Evolutionary conservation across 1,140 invertebrate species (phyloP).

Genomic region (Cataglyphis hispanica): DNA sequence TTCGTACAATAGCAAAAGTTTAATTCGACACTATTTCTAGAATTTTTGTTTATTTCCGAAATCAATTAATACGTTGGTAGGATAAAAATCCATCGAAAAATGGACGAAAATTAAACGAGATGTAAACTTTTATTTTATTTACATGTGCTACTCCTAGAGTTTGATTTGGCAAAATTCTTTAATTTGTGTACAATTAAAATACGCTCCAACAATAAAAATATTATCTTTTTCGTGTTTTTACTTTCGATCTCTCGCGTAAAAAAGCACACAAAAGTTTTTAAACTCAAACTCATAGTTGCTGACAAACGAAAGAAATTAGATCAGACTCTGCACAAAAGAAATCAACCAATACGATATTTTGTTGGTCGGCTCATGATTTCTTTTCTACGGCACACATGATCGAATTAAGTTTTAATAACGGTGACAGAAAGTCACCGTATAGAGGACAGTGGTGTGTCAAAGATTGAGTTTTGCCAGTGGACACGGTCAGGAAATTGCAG

Average conservation of each 20-base stretch:
- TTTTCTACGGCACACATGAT: neutral
- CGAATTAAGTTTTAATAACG: conserved; percentile 29
- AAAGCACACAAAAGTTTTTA: neutral
- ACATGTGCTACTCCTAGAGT: neutral
- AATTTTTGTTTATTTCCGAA: neutral
- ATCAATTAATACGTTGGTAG: neutral
- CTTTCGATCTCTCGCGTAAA: neutral
- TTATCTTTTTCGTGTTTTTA: neutral
- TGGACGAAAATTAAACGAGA: neutral
- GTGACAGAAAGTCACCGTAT: conserved; percentile 4
- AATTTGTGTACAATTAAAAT: neutral
- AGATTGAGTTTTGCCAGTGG: neutral
- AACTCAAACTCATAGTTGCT: neutral
- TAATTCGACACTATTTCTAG: neutral
- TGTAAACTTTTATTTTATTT: neutral
- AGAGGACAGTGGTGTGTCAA: conserved; percentile 2
- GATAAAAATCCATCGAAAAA: neutral
- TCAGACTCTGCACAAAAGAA: neutral
- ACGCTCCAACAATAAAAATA: neutral
- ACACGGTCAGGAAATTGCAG: neutral
- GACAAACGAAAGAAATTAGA: neutral
- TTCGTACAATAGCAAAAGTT: neutral
- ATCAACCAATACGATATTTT: neutral
- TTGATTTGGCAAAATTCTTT: neutral
- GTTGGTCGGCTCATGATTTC: neutral